Base-by-base conservation (phyloP, 2,113 vertebrate species). In the Aphyosemion australe region DNA sequence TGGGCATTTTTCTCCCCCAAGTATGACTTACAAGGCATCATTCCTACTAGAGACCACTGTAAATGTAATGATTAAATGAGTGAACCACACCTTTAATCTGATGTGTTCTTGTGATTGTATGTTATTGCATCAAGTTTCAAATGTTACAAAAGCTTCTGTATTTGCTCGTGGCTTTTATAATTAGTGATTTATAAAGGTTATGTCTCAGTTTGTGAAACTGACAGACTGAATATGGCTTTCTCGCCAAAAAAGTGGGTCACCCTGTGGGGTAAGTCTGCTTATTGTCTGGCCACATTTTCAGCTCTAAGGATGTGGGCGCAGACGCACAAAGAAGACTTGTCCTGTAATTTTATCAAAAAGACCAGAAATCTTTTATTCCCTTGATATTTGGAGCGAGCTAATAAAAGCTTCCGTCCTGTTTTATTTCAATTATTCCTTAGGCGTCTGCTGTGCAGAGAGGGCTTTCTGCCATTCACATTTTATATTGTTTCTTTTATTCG, bases 401-500 rank as follows among this genome's bases (percentile, higher is more conserved):
- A 72, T 72, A 13, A 70, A 81, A 68, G 32, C 42, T 41, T 54
- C 37, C 32, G 73, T 78, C 53, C 58, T 69, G 48, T 48, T 77
- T 81, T 61, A n/a, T 26, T 50, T 45, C 62, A 70, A 67, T 50
- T 1, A 32, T 57, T 57, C 45, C 13, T 74, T 72, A 50, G 42
- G 39, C 53, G 32, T 70, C 51, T 78, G 59, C 70, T 59, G 46
- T 52, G 26, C 53, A 69, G 37, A 72, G 54, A 52, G 58, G 72
- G 58, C 20, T 83, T 84, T 84, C 75, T 70, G 32, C 51, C 16
- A 60, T 60, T 21, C 46, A 46, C 34, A 47, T 63, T 72, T 39
- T 48, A 54, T 72, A 76, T 75, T 74, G 60, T 83, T 75, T 59
- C 15, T 19, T 59, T 48, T 69, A 58, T 61, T 78, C 57, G 74